Conservation (phyloP, 2,113 vertebrate species). For the Sigmodon hispidus region DNA sequence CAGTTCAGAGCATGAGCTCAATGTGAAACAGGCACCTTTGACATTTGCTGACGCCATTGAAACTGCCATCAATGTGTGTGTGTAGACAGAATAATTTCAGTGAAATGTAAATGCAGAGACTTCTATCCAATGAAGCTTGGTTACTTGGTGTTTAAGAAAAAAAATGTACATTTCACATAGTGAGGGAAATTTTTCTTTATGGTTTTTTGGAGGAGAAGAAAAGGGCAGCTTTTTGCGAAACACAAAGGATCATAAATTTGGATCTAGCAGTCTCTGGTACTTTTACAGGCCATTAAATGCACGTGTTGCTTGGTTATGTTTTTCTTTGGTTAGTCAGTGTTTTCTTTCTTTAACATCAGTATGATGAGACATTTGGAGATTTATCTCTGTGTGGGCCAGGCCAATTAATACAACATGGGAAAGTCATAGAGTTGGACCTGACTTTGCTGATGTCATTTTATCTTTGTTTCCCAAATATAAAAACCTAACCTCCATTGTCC, state of each 20-base stretch:
- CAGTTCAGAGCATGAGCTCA: not conserved
- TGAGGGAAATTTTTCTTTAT: not conserved
- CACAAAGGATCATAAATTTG: conserved; percentile 17
- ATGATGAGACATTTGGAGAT: not conserved
- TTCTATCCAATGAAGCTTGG: not conserved
- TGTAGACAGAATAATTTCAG: not conserved
- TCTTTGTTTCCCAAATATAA: conserved; percentile 36
- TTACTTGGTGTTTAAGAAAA: not conserved
- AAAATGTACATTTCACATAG: conserved; percentile 2
- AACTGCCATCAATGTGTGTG: not conserved
- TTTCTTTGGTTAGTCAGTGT: conserved; percentile 1
- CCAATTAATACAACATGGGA: not conserved
- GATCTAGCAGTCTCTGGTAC: not conserved
- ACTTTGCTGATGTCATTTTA: conserved; percentile 11
- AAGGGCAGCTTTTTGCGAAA: not conserved
- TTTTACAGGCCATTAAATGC: not conserved
- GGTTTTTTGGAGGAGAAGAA: not conserved
- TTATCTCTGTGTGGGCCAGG: not conserved
- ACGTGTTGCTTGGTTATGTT: conserved; percentile 1
- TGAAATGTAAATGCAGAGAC: not conserved
- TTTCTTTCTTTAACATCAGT: conserved; percentile 23
- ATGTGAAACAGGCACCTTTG: not conserved
- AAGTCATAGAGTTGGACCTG: not conserved
- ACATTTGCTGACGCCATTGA: not conserved
- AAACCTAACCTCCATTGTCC: not conserved